Base-by-base conservation (phyloP, 2,113 vertebrate species). In the Microcebus jonahi region DNA sequence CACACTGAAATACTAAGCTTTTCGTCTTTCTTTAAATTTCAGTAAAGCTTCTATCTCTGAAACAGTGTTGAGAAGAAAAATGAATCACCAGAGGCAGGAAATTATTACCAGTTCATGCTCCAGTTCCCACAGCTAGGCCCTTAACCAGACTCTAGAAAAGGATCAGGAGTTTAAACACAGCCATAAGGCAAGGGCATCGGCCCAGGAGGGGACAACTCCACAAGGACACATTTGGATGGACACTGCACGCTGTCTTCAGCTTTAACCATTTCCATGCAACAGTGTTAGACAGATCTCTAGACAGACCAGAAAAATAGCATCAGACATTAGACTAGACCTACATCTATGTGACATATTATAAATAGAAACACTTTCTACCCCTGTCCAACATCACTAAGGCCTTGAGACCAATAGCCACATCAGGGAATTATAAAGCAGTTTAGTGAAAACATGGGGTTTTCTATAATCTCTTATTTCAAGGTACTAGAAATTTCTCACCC, bases 111-210 rank as follows among this genome's bases (percentile, higher is more conserved):
- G 77, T 59, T 92, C 39, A 25, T 6, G 31, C 88, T 97, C 90
- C 87, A 96, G 59, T 89, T 95, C 93, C 88, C 86, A 95, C 50
- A 80, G 82, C 83, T 17, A 81, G 15, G 0, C 88, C 96, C 96
- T 76, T 61, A 95, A 67, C 91, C 84, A 36, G 93, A 80, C 29
- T 86, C 67, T 67, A 59, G 55, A 57, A 93, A 1, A 57, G 70
- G 91, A 96, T 84, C 76, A 65, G 1, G 23, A 90, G 73, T 55
- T 96, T 45, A 45, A 68, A 80, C 21, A 87, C 76, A 83, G 86
- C 9, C 1, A 15, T 0, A 34, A 90, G 89, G 17, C 15, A 9
- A 89, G 76, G 48, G n/a, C 67, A 0, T 9, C 0, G 0, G 55
- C 73, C n/a, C 80, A 8, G 61, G 3, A 91, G 71, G 50, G 57